Evolutionary conservation across 1,140 invertebrate species (phyloP), one percentile per base, ranked within the genome.

Genomic region (Physella acuta): DNA sequence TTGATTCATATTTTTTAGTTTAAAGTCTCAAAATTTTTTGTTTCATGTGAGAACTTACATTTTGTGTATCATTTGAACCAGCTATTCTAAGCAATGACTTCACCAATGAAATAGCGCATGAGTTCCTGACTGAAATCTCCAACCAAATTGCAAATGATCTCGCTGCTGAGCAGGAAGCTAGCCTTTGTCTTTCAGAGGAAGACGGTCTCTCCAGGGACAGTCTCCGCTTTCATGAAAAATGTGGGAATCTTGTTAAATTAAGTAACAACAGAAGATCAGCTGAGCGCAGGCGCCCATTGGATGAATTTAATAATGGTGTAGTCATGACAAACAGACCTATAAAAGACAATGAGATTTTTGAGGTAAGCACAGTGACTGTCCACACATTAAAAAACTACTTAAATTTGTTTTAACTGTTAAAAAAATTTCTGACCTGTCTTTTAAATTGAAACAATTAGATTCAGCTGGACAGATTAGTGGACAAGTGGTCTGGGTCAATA

Each of bases 401-500:
- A 14, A 49, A 14, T n/a, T 49, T 49, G 11, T 49, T 14, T n/a
- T n/a, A 49, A 49, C 11, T 49, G 11, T 49, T 11, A 14, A 49
- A 49, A 49, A 49, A 49, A n/a, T 49, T 14, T 49, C n/a, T 49
- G 11, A 14, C 58, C 26, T 58, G 39, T 49, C 49, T 95, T n/a
- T n/a, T n/a, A n/a, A n/a, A n/a, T n/a, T n/a, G n/a, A n/a, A n/a
- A n/a, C n/a, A n/a, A 96, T 81, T 93, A 97, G 90, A 93, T 98
- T 51, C 88, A 94, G 53, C 93, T 98, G 69, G 95, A 97, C 79
- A 88, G 91, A 73, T 85, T 98, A 58, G 92, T 96, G 26, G 92
- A 93, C 79, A 95, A 95, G 82, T 96, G 94, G 94, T 94, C 92
- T 14, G 94, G 94, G 0, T 94, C 92, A 75, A 94, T 96, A 78